These are phyloP conservation scores for Xerus inauris DNA, from an alignment of 2,113 vertebrate genomes.

Conservation along the genomic window DNA sequence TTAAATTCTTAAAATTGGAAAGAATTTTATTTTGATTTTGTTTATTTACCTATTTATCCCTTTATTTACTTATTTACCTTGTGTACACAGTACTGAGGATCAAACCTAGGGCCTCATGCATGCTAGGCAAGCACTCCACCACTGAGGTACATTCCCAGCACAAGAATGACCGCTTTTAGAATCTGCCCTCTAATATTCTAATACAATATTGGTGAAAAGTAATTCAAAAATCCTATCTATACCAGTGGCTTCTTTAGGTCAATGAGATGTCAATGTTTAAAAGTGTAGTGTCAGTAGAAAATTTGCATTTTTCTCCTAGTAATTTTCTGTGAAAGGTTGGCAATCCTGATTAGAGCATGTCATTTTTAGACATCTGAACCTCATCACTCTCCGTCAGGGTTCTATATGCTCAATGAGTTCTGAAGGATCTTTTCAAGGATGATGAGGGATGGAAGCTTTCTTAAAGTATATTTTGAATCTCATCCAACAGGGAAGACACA, in stretches of 20 bases:
- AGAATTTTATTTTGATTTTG: neutral
- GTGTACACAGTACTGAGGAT: neutral
- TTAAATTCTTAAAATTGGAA: constrained; percentile 5
- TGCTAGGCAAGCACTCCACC: neutral
- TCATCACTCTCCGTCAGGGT: constrained; percentile 72
- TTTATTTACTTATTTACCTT: neutral
- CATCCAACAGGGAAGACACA: constrained; percentile 87
- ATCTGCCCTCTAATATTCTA: neutral
- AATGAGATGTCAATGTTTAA: constrained; percentile 20
- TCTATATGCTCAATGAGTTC: constrained; percentile 79
- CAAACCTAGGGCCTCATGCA: neutral
- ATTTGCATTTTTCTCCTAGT: constrained; percentile 46
- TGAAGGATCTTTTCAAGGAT: constrained; percentile 88
- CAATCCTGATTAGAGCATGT: constrained; percentile 52
- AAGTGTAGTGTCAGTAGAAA: neutral
- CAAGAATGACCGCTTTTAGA: neutral
- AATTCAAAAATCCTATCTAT: constrained; percentile 31
- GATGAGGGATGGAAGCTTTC: constrained; percentile 84
- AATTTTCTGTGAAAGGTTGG: constrained; percentile 63
- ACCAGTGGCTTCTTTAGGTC: constrained; percentile 42
- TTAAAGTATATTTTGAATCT: constrained; percentile 87
- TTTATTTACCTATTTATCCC: neutral
- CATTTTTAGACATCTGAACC: neutral
- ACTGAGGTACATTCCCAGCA: neutral
- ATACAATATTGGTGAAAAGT: neutral